Evolutionary conservation across 2,888 invertebrate species (phyloP), one percentile per base, ranked within the genome.

Genomic region (Euspilapteryx auroguttella): DNA sequence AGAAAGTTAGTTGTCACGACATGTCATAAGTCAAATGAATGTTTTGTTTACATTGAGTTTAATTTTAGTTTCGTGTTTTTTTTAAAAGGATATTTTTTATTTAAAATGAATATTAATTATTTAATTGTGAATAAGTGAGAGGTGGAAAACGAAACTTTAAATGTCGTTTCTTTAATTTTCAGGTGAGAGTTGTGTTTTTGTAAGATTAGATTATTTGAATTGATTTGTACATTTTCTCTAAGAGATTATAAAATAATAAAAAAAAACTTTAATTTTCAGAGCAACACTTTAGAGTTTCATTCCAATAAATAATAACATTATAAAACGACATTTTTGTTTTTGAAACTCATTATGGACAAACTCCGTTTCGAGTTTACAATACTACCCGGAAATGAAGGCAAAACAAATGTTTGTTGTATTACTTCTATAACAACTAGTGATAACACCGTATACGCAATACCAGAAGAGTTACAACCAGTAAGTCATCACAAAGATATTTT

Each of bases 381-480:
- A 8, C 5, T 17, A 17, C 5, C 17, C 17, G 5, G 5, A 17
- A 17, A 8, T 17, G 17, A 17, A 6, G 17, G 17, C 17, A 17
- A 17, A 17, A 17, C 17, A 6, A 17, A 17, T 17, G 17, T 17
- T 6, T 17, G 5, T 6, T 5, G 17, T 8, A 17, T 17, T 6
- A 17, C 17, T 8, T 17, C 17, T 6, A 17, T 17, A 17, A 6
- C 17, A 17, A 17, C 17, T 6, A 8, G 8, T 6, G 17, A 17
- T 5, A 8, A 8, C 5, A 17, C 5, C 5, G 5, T 5, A 6
- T 17, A 25, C 12, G 14, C 13, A 21, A 10, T 37, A 14, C 37
- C 37, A 14, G 37, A 37, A 25, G 32, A 37, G 14, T 12, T 30
- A 7, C 37, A 40, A 24, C 3, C 31, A 20, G 28, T 21, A 8